phyloP scores from a whole-genome alignment of 1,140 invertebrate species.

The Streblospio benedicti region DNA sequence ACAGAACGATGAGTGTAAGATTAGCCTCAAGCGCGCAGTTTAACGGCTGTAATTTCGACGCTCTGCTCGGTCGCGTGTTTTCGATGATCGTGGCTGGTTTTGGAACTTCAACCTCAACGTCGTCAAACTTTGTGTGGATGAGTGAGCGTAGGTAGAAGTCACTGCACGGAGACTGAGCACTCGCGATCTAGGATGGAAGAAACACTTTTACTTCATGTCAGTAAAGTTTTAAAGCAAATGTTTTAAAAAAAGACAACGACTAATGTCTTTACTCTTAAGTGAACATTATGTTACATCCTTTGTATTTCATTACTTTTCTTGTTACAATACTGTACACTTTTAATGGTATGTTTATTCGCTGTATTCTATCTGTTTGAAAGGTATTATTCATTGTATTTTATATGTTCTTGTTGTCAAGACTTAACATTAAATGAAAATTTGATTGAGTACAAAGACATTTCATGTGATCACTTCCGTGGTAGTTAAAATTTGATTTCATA shows the following conservation, averaged over 20 bases:
- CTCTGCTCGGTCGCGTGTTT: background rate
- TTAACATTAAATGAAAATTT: too few species aligned
- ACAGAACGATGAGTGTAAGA: constrained; percentile 37
- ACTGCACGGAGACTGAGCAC: constrained; percentile 33
- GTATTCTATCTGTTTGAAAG: too few species aligned
- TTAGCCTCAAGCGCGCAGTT: constrained; percentile 34
- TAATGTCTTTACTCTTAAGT: background rate
- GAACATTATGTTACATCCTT: background rate
- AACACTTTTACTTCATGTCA: background rate
- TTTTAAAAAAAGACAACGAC: background rate
- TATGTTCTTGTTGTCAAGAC: too few species aligned
- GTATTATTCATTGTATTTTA: too few species aligned
- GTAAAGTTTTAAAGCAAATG: background rate
- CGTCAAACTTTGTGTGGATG: constrained; percentile 13
- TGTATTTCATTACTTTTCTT: background rate
- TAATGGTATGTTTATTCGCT: background rate
- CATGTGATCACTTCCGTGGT: too few species aligned
- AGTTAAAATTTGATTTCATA: too few species aligned
- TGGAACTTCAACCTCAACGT: constrained; percentile 2
- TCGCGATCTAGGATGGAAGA: constrained; percentile 28
- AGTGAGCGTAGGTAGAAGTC: constrained; percentile 37
- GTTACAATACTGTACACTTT: background rate
- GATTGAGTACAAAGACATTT: too few species aligned
- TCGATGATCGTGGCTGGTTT: background rate
- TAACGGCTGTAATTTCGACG: constrained; percentile 11